Conservation (phyloP, 2,113 vertebrate genomes). For the Aegithalos caudatus region DNA sequence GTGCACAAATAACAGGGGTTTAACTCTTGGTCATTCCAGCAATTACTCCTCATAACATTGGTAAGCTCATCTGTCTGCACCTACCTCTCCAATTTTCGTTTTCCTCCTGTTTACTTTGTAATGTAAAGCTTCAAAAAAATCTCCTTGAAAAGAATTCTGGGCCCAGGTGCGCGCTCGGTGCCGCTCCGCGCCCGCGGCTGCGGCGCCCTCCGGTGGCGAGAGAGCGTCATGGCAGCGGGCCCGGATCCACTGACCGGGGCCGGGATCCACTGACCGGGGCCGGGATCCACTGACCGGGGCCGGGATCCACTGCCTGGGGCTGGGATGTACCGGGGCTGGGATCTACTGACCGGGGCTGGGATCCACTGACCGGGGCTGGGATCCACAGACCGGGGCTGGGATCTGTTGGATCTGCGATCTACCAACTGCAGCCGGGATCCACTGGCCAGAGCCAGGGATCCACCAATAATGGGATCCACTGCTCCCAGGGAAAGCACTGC, state of each 20-base stretch:
- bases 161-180: neutral
- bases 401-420: neutral
- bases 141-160: neutral
- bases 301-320: neutral
- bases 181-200: neutral
- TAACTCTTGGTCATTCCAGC: neutral
- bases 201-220: neutral
- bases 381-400: neutral
- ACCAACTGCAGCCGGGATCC: rapidly evolving
- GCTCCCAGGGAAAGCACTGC: neutral
- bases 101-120: neutral
- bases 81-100: neutral
- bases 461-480: neutral
- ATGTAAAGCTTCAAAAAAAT: neutral
- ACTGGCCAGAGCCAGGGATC: neutral
- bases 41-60: neutral
- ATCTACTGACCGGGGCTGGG: neutral
- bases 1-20: neutral
- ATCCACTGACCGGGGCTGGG: neutral
- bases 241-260: neutral
- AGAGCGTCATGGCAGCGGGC: neutral
- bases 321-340: neutral
- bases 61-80: neutral
- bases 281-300: neutral
- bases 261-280: neutral